Conservation (phyloP, 2,113 vertebrate species). For the Cinclus cinclus region DNA sequence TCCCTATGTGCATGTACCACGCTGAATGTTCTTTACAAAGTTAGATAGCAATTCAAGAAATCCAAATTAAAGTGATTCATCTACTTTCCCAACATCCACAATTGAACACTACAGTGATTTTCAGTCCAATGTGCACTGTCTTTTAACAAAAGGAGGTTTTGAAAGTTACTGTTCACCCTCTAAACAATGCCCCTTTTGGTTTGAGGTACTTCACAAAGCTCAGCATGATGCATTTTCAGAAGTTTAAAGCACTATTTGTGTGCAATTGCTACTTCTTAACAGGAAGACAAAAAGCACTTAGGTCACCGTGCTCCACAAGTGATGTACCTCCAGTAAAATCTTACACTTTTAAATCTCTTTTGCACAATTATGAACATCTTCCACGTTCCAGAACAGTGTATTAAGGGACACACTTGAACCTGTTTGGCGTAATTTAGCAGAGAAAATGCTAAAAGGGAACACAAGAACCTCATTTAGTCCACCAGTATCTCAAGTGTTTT, state of each 20-base stretch:
- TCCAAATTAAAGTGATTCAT: neutral
- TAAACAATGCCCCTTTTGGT: neutral
- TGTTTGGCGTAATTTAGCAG: neutral
- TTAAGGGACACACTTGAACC: neutral
- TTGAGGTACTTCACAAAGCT: neutral
- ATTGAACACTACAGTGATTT: neutral
- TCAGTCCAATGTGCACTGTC: neutral
- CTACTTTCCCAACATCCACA: neutral
- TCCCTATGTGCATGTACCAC: neutral
- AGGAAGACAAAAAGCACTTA: neutral
- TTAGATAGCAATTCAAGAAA: neutral
- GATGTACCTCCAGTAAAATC: neutral
- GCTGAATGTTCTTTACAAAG: neutral
- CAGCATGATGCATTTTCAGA: neutral
- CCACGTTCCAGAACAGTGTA: fast-evolving
- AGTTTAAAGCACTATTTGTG: neutral
- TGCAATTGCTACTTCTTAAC: neutral
- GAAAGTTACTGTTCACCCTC: neutral
- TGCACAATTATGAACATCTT: neutral
- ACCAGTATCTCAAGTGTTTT: neutral
- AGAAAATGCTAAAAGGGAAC: neutral
- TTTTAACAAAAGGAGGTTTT: neutral
- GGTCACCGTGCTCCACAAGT: neutral
- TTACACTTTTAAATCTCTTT: neutral
- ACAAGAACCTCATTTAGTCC: neutral